A percentile compares a stretch with the other conserved stretches of the same genome.
These are phyloP conservation scores for Pangasius larnaudii DNA, from an alignment of 2,797 vertebrate genomes.

Conservation along the genomic window DNA sequence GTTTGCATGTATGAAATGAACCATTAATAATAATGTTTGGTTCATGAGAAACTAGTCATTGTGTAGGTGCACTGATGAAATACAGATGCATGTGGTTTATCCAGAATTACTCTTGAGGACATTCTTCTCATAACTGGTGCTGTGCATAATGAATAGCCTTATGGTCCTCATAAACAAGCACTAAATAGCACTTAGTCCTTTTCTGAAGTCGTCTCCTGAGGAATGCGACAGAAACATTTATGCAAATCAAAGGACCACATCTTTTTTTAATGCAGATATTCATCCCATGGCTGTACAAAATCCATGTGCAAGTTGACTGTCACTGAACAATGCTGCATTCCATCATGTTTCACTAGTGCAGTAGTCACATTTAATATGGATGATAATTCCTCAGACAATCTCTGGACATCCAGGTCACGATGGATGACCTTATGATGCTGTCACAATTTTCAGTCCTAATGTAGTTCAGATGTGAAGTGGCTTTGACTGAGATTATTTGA, in stretches of 20 bases:
- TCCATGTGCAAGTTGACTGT: background rate
- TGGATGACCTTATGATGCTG: slow-evolving; percentile 30
- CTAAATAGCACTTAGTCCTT: slow-evolving; percentile 44
- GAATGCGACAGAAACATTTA: slow-evolving; percentile 37
- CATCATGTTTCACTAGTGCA: slow-evolving; percentile 12
- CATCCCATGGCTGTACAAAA: background rate
- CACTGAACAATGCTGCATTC: background rate
- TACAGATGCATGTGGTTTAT: slow-evolving; percentile 50
- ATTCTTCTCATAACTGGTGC: slow-evolving; percentile 47
- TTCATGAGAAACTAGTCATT: slow-evolving; percentile 32
- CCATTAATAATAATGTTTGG: slow-evolving; percentile 35
- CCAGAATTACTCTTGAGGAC: slow-evolving; percentile 39
- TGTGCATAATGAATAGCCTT: slow-evolving; percentile 43
- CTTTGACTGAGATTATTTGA: background rate
- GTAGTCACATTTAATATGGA: slow-evolving; percentile 8
- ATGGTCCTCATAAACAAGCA: slow-evolving; percentile 49
- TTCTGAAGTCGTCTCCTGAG: slow-evolving; percentile 33
- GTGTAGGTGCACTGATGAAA: slow-evolving; percentile 37
- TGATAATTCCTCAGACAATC: slow-evolving; percentile 22
- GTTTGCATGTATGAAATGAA: slow-evolving; percentile 32
- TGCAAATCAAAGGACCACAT: background rate
- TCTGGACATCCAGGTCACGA: slow-evolving; percentile 32
- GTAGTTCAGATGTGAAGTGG: background rate
- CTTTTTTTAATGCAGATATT: background rate
- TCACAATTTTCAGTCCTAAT: slow-evolving; percentile 18